phyloP scores from a whole-genome alignment of 2,888 invertebrate species.

The Anagyrus pseudococci region DNA sequence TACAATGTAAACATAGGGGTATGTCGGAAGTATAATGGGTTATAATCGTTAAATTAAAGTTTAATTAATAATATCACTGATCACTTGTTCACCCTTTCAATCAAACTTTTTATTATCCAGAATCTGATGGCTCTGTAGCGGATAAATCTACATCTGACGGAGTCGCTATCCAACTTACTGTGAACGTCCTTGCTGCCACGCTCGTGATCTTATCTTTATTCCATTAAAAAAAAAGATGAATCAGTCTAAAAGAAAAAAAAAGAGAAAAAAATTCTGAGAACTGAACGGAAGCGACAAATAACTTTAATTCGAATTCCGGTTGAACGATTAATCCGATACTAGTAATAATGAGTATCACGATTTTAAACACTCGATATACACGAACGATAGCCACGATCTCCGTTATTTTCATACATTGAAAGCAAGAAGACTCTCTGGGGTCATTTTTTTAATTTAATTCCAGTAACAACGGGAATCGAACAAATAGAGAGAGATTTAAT shows the following conservation, averaged over 20 bases:
- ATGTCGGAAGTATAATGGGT: conserved; percentile 33
- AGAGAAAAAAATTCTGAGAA: conserved; percentile 3
- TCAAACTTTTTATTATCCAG: conserved; percentile 57
- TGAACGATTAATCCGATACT: too few relatives aligned
- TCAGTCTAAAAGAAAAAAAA: too few relatives aligned
- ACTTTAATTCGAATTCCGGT: conserved; percentile 18
- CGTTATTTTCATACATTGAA: not conserved
- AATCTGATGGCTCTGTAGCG: conserved; percentile 54
- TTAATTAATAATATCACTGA: conserved; percentile 11
- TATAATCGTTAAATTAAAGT: conserved; percentile 22
- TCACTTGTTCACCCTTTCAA: conserved; percentile 32
- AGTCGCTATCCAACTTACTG: conserved; percentile 55
- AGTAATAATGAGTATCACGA: too few relatives aligned
- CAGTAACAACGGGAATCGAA: too few relatives aligned
- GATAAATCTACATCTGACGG: conserved; percentile 55
- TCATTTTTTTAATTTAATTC: too few relatives aligned
- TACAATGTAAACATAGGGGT: conserved; percentile 11
- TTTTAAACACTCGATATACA: not conserved
- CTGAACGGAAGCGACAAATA: not conserved
- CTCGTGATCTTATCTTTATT: conserved; percentile 54
- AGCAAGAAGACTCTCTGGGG: too few relatives aligned
- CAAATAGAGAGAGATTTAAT: too few relatives aligned
- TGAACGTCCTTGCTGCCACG: conserved; percentile 56
- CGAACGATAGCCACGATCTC: not conserved
- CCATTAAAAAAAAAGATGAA: conserved; percentile 43